These are phyloP conservation scores for Odontophorus gujanensis DNA, from an alignment of 2,113 vertebrate species.

Conservation along the genomic window DNA sequence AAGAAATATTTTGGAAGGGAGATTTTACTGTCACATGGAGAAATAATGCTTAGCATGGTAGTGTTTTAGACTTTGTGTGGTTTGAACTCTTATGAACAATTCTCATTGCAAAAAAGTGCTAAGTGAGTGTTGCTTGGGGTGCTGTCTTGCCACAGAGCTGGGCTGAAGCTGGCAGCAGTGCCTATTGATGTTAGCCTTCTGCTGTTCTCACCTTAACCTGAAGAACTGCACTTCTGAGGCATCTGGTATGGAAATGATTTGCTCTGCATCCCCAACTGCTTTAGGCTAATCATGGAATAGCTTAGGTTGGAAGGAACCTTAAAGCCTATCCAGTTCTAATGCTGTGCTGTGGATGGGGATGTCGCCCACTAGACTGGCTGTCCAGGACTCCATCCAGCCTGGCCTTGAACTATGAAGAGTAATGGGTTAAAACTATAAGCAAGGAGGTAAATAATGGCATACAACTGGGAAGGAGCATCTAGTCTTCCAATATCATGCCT, in stretches of 20 bases:
- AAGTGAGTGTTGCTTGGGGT: background rate
- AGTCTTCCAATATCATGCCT: background rate
- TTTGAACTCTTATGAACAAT: slow-evolving; percentile 27
- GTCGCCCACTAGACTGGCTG: too few species aligned
- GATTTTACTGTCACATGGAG: background rate
- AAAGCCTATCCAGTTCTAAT: too few species aligned
- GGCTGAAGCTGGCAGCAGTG: background rate
- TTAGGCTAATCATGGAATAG: background rate
- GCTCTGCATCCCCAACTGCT: background rate
- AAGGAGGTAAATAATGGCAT: background rate
- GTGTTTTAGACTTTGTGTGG: background rate
- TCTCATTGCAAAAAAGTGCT: background rate
- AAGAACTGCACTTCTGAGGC: background rate
- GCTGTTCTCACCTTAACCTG: background rate
- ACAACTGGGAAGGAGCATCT: background rate
- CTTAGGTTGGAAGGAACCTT: too few species aligned
- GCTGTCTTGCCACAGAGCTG: background rate
- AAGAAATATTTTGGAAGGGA: slow-evolving; percentile 37
- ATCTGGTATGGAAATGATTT: accelerated
- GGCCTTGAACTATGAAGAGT: background rate
- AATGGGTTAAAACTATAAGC: background rate
- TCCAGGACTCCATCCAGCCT: too few species aligned
- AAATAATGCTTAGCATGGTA: slow-evolving; percentile 19
- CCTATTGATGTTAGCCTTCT: background rate
- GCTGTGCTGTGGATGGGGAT: too few species aligned